A percentile compares a stretch with the other conserved stretches of the same genome.
Conservation (phyloP, 2,797 vertebrate genomes). For the Perdix hodgsoniae region DNA sequence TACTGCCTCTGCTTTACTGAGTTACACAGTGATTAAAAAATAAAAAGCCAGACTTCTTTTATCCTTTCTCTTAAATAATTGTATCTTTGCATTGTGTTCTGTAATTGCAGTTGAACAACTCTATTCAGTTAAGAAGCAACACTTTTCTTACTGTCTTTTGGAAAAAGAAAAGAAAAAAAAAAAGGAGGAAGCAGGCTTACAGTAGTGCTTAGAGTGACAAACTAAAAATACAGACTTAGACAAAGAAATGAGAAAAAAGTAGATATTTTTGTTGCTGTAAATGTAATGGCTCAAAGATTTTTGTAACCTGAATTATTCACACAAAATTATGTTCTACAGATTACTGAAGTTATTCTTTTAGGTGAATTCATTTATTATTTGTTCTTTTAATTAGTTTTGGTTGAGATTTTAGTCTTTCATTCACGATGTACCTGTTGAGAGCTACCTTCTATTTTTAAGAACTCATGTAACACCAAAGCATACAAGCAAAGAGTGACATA, state of each 20-base stretch:
- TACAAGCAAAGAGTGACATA: not conserved
- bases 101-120: not conserved
- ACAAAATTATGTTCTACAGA: rapidly evolving
- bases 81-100: not conserved
- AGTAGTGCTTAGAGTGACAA: not conserved
- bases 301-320: not conserved
- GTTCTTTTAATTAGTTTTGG: not conserved
- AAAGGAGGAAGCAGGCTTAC: not conserved
- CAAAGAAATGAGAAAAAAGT: not conserved
- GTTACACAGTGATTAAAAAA: not conserved
- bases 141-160: not conserved
- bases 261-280: not conserved
- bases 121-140: not conserved
- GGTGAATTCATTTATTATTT: not conserved
- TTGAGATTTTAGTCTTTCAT: not conserved
- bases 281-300: not conserved
- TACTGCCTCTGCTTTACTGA: not conserved
- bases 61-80: not conserved
- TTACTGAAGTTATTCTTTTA: not conserved
- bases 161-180: not conserved
- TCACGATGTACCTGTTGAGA: not conserved
- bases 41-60: no score
- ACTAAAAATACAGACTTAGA: not conserved
- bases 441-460: not conserved
- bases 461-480: not conserved